A percentile compares a stretch with the other conserved stretches of the same genome.
These are phyloP conservation scores for Diceros bicornis DNA, from an alignment of 2,797 vertebrate species.

Conservation along the genomic window DNA sequence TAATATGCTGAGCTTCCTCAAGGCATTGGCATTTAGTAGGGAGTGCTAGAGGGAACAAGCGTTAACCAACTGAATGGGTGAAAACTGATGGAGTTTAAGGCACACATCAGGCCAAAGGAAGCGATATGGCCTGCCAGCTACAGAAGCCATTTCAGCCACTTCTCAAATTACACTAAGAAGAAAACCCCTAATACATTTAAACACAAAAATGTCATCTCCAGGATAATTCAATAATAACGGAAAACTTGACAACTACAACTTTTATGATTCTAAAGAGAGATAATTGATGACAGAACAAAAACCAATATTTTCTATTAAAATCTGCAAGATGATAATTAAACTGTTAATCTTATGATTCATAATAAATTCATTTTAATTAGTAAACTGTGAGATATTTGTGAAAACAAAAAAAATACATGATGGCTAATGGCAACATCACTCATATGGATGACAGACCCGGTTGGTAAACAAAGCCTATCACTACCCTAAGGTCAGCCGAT, in stretches of 20 bases:
- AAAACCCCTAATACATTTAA: neutral
- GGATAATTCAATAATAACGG: neutral
- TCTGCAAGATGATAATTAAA: neutral
- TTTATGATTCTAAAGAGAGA: neutral
- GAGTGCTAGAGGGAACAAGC: neutral
- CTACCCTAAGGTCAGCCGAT: neutral
- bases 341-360: neutral
- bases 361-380: neutral
- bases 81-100: neutral
- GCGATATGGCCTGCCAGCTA: neutral
- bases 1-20: neutral
- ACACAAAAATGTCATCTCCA: neutral
- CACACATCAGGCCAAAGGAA: neutral
- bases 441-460: neutral
- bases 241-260: neutral
- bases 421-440: neutral
- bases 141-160: neutral
- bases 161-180: neutral
- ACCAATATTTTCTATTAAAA: neutral
- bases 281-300: neutral
- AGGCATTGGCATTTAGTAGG: neutral
- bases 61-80: fast-evolving
- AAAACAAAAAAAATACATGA: neutral
- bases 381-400: neutral
- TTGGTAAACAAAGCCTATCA: neutral